phyloP scores from a whole-genome alignment of 2,888 invertebrate genomes.

The Drosophila nigritarsus region DNA sequence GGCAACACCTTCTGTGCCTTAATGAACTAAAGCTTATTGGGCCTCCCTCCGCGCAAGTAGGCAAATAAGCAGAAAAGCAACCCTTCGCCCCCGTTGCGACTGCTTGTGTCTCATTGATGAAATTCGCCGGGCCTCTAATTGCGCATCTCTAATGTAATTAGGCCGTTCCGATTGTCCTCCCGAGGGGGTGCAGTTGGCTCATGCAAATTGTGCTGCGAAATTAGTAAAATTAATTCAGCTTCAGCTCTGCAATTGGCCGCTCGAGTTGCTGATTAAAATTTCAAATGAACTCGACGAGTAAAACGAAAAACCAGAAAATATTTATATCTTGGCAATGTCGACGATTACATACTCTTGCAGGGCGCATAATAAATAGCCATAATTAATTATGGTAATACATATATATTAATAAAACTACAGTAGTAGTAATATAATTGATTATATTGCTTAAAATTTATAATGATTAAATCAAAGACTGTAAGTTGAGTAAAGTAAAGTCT shows the following conservation, averaged over 20 bases:
- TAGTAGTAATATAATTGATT: too few species aligned
- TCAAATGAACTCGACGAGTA: conserved; percentile 21
- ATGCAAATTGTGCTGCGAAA: conserved; percentile 70
- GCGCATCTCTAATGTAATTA: conserved; percentile 77
- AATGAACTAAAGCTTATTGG: conserved; percentile 45
- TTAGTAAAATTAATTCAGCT: conserved; percentile 70
- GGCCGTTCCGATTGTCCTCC: conserved; percentile 23
- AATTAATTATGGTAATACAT: background rate
- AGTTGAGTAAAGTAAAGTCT: background rate
- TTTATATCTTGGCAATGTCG: too few species aligned
- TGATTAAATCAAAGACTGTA: background rate
- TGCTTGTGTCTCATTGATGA: conserved; percentile 3
- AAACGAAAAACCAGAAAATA: conserved; percentile 1
- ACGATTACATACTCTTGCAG: background rate
- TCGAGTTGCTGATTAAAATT: conserved; percentile 59
- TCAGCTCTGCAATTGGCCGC: conserved; percentile 52
- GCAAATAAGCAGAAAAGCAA: conserved; percentile 2
- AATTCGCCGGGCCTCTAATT: conserved; percentile 47
- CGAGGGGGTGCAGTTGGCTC: conserved; percentile 7
- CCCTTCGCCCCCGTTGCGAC: conserved; percentile 22
- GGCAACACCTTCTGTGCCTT: conserved; percentile 61
- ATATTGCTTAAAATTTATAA: background rate
- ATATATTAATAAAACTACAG: background rate
- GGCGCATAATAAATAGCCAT: background rate
- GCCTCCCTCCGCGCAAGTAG: background rate